Conservation (phyloP, 53 echinoderm and acorn worm genomes). For the Holothuria leucospilota region DNA sequence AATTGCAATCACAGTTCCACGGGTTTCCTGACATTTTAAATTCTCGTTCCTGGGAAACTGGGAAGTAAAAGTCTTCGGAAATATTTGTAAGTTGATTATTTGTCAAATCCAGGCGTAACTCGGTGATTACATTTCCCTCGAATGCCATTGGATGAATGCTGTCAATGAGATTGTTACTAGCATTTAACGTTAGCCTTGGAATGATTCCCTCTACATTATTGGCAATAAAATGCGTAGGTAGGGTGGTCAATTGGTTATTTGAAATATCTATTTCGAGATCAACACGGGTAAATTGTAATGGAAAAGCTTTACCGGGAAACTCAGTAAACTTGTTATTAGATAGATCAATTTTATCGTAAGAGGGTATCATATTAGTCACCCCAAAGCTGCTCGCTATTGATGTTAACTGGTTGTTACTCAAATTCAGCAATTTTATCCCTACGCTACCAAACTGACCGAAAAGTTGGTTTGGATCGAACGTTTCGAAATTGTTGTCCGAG, state of each 20-base stretch:
- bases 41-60: background rate
- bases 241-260: slow-evolving; percentile 22
- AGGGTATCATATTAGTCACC: background rate
- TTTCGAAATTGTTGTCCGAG: slow-evolving; percentile 5
- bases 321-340: slow-evolving; percentile 1
- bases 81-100: slow-evolving; percentile 5
- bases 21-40: slow-evolving; percentile 32
- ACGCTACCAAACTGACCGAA: background rate
- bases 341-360: slow-evolving; percentile 1
- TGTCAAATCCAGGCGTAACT: slow-evolving; percentile 1
- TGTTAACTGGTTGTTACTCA: slow-evolving; percentile 4
- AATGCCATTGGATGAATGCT: slow-evolving; percentile 5
- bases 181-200: slow-evolving; percentile 6
- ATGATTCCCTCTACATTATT: background rate
- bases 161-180: slow-evolving; percentile 29
- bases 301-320: slow-evolving; percentile 26
- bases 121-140: background rate
- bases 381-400: slow-evolving; percentile 12
- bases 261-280: slow-evolving; percentile 21
- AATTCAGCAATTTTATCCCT: background rate
- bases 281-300: background rate
- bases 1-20: slow-evolving; percentile 40
- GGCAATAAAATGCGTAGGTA: background rate
- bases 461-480: background rate
- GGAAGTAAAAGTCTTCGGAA: slow-evolving; percentile 12